These are phyloP conservation scores for Bombyx huttoni DNA, from an alignment of 2,888 invertebrate species.

Conservation along the genomic window DNA sequence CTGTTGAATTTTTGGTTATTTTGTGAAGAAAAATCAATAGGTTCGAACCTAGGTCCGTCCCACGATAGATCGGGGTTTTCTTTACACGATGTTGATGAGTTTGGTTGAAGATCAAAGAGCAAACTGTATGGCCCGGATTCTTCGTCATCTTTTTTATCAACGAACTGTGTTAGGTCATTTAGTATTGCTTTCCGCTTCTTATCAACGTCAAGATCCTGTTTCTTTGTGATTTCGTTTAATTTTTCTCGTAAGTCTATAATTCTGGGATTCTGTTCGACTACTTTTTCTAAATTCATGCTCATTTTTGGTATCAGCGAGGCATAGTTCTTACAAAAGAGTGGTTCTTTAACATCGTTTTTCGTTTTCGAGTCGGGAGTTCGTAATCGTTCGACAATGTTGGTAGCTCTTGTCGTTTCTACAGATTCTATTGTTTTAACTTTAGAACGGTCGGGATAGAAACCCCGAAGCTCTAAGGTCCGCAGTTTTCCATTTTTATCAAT, in stretches of 20 bases:
- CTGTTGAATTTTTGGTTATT: conserved; percentile 25
- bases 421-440: conserved; percentile 38
- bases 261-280: conserved; percentile 55
- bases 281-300: conserved; percentile 54
- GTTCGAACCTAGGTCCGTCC: conserved; percentile 28
- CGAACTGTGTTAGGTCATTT: conserved; percentile 54
- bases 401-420: conserved; percentile 26
- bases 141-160: conserved; percentile 55
- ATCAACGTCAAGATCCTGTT: conserved; percentile 52
- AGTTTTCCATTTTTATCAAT: conserved; percentile 59
- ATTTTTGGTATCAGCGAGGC: conserved; percentile 60
- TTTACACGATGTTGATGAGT: conserved; percentile 44
- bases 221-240: conserved; percentile 57
- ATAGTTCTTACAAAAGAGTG: conserved; percentile 43
- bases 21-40: conserved; percentile 21
- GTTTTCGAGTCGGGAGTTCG: conserved; percentile 27
- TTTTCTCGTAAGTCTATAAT: conserved; percentile 61
- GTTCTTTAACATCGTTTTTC: conserved; percentile 39
- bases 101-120: conserved; percentile 64
- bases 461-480: conserved; percentile 47
- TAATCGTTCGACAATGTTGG: conserved; percentile 25
- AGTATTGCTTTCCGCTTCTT: conserved; percentile 54
- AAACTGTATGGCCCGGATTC: conserved; percentile 75
- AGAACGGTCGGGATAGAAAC: conserved; percentile 40
- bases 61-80: conserved; percentile 21